phyloP scores from a whole-genome alignment of 1,140 invertebrate genomes.

The Diorhabda sublineata region DNA sequence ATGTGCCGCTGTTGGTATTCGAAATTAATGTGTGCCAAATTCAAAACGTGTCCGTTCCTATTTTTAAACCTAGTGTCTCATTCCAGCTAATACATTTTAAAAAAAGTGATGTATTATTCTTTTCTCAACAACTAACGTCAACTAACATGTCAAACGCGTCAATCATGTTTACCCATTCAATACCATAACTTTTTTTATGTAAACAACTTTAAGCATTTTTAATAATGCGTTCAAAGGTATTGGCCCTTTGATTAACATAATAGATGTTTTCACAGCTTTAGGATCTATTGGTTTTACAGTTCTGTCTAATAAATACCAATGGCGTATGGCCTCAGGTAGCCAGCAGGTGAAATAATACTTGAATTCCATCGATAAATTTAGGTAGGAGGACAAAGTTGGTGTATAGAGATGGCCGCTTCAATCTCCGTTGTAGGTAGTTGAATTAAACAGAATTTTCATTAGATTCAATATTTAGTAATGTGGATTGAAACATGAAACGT shows the following conservation, averaged over 20 bases:
- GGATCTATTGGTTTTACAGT: constrained; percentile 6
- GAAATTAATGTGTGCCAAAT: too few relatives aligned
- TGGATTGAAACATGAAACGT: too few relatives aligned
- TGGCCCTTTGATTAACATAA: background rate
- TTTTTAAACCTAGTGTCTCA: too few relatives aligned
- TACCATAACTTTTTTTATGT: background rate
- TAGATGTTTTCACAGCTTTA: constrained; percentile 17
- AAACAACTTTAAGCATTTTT: constrained; percentile 10
- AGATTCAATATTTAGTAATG: too few relatives aligned
- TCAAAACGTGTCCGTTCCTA: too few relatives aligned
- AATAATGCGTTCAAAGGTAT: constrained; percentile 8
- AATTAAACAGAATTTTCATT: too few relatives aligned
- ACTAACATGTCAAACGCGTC: background rate
- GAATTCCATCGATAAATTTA: background rate
- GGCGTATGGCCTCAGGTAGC: constrained; percentile 4
- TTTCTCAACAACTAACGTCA: background rate
- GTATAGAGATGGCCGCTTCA: too few relatives aligned
- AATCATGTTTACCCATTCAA: background rate
- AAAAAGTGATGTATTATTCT: too few relatives aligned
- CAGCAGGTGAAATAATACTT: constrained; percentile 11
- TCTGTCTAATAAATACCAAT: background rate
- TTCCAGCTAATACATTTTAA: too few relatives aligned
- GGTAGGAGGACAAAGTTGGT: too few relatives aligned
- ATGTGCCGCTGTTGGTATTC: too few relatives aligned
- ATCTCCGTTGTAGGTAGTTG: too few relatives aligned